Conservation (phyloP, 1,140 invertebrate species). For the Zeugodacus cucurbitae region DNA sequence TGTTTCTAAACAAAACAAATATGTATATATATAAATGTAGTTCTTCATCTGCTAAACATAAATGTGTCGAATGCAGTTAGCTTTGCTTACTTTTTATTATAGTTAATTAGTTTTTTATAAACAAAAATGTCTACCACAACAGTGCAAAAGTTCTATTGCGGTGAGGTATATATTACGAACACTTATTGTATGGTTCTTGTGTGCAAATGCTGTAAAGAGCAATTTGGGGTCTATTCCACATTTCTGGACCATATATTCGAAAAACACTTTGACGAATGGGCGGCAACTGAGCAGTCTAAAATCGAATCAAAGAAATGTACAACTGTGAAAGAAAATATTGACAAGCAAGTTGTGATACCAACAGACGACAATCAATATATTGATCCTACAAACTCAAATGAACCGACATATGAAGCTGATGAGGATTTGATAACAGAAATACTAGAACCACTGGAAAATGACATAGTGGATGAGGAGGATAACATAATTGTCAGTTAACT, state of each 20-base stretch:
- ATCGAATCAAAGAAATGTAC: neutral
- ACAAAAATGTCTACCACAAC: neutral
- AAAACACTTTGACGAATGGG: conserved; percentile 3
- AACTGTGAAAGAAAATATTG: neutral
- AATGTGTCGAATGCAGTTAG: too few species aligned
- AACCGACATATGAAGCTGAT: neutral
- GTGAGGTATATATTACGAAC: neutral
- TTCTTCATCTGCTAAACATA: too few species aligned
- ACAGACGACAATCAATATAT: neutral
- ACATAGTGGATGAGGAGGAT: neutral
- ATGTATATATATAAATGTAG: too few species aligned
- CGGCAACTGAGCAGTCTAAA: neutral
- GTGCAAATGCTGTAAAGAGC: neutral
- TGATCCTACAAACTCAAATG: neutral
- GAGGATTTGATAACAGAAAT: neutral
- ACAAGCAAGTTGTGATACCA: neutral
- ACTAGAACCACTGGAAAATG: neutral
- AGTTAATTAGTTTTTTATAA: too few species aligned
- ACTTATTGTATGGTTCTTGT: neutral
- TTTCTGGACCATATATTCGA: conserved; percentile 16
- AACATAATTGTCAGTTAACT: neutral
- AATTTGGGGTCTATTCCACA: neutral
- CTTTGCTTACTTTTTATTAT: too few species aligned
- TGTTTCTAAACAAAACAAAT: too few species aligned
- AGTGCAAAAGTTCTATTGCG: neutral